Evolutionary conservation across 2,113 vertebrate species (phyloP).

Genomic region (Cyprinodon tularosa): DNA sequence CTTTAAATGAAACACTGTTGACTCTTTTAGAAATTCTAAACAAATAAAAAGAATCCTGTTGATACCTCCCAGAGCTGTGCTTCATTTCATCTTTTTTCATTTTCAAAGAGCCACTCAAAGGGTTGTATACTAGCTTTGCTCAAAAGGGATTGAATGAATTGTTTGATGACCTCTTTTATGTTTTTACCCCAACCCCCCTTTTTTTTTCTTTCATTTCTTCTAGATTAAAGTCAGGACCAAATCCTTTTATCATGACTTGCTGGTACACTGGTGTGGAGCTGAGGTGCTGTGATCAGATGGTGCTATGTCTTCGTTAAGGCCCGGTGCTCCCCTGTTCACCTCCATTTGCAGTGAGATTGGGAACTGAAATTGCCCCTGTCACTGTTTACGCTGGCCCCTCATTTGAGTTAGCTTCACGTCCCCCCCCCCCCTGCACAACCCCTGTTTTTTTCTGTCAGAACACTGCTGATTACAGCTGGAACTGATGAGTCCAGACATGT

Average conservation of each 20-base stretch:
- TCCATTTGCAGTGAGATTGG: slow-evolving; percentile 70
- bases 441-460: slow-evolving; percentile 66
- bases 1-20: background rate
- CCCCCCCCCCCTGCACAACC: slow-evolving; percentile 25
- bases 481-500: slow-evolving; percentile 72
- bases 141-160: slow-evolving; percentile 33
- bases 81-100: slow-evolving; percentile 7
- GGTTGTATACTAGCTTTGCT: slow-evolving; percentile 13
- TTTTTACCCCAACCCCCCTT: slow-evolving; percentile 2
- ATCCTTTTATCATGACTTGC: slow-evolving; percentile 44
- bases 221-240: slow-evolving; percentile 47
- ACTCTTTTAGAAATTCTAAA: slow-evolving; percentile 13
- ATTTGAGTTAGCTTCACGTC: slow-evolving; percentile 66
- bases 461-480: slow-evolving; percentile 65
- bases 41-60: slow-evolving; percentile 21
- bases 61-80: slow-evolving; percentile 2
- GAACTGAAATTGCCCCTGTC: slow-evolving; percentile 71
- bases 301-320: slow-evolving; percentile 67
- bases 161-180: slow-evolving; percentile 44
- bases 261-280: slow-evolving; percentile 4
- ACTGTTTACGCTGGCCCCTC: slow-evolving; percentile 69
- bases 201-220: slow-evolving; percentile 30
- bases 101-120: slow-evolving; percentile 20
- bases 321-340: slow-evolving; percentile 60
- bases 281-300: slow-evolving; percentile 54